phyloP scores from a whole-genome alignment of 2,797 vertebrate species.

The Microctenopoma lineatum region DNA sequence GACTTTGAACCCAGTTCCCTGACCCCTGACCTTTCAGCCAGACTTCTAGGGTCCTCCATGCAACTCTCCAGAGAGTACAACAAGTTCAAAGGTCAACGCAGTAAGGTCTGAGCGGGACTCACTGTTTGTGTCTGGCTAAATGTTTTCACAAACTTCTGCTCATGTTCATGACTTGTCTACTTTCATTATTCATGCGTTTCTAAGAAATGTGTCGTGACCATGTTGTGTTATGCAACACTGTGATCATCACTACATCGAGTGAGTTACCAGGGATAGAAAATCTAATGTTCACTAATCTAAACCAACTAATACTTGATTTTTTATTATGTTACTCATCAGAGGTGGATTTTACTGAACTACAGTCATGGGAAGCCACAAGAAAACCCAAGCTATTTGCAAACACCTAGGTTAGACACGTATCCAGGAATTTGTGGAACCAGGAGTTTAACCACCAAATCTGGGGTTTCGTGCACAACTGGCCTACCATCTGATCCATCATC shows the following conservation, averaged over 20 bases:
- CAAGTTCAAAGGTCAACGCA: slow-evolving; percentile 38
- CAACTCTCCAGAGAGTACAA: slow-evolving; percentile 31
- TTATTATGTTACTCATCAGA: not conserved
- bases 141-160: slow-evolving; percentile 8
- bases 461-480: no score
- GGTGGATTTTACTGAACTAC: not conserved
- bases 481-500: no score
- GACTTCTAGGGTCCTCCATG: slow-evolving; percentile 27
- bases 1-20: slow-evolving; percentile 22
- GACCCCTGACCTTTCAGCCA: slow-evolving; percentile 19
- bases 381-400: not conserved
- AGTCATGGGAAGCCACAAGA: not conserved
- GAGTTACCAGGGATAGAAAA: slow-evolving; percentile 14
- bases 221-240: slow-evolving; percentile 6
- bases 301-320: slow-evolving; percentile 5
- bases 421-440: no score
- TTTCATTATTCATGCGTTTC: slow-evolving; percentile 22
- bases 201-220: slow-evolving; percentile 7
- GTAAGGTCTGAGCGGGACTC: slow-evolving; percentile 2
- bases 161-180: slow-evolving; percentile 2
- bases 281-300: not conserved
- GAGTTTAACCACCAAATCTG: no score
- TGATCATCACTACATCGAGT: slow-evolving; percentile 1
- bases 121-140: not conserved
- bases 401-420: not conserved